Base-by-base conservation (phyloP, 23 tunicate genomes). In the Oikopleura dioica region DNA sequence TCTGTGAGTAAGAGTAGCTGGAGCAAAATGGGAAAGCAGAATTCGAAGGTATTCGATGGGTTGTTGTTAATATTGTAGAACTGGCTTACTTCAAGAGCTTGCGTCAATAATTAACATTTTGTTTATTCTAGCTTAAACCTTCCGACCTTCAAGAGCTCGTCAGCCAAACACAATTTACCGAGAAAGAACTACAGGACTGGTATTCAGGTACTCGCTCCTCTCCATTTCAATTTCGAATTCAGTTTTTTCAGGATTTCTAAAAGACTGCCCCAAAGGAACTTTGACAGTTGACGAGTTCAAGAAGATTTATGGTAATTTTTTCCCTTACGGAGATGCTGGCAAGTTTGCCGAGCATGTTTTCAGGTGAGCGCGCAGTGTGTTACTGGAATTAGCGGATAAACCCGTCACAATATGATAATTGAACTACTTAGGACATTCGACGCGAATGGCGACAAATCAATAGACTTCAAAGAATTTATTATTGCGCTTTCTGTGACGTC, bases 161-260 rank as follows among this genome's bases (percentile, higher is more conserved):
- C 0, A 68, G 69, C 32, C 76, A 59, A 33, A 94, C 99, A 38
- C 89, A 94, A 76, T 94, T 94, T 79, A 81, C 95, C 79, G 99
- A 94, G 38, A 86, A 84, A 80, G 99, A 94, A 76, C 79, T 94
- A 12, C 99, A 94, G 69, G 99, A 84, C 69, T 94, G 99, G 99
- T 94, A 94, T 79, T 23, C 72, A 63, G 72, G 72, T 63, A 63
- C n/a, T n/a, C n/a, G n/a, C n/a, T n/a, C n/a, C n/a, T n/a, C n/a
- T n/a, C n/a, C n/a, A n/a, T n/a, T n/a, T n/a, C n/a, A n/a, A n/a
- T n/a, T n/a, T n/a, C n/a, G n/a, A n/a, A n/a, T n/a, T n/a, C n/a
- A n/a, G n/a, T n/a, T n/a, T n/a, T n/a, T n/a, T n/a, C 16, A 35
- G 21, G 23, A 76, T 34, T 59, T 59, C 67, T 81, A 58, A 75